Evolutionary conservation across 2,888 invertebrate genomes (phyloP).

Genomic region (Dicycla oo): DNA sequence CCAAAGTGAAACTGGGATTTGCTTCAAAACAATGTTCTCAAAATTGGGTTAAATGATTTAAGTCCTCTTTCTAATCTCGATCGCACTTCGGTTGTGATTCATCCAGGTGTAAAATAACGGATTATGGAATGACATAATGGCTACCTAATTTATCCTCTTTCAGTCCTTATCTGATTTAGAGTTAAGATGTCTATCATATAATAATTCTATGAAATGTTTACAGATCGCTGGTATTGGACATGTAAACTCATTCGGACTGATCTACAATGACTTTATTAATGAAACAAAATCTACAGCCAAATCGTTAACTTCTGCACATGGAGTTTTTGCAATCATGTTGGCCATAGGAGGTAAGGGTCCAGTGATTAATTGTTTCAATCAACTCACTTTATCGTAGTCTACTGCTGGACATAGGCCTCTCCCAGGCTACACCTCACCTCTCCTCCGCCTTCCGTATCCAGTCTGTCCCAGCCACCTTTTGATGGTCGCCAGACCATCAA

Average conservation of each 20-base stretch:
- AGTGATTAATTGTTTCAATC: background rate
- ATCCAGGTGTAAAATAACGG: conserved; percentile 49
- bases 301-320: conserved; percentile 85
- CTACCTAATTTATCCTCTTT: conserved; percentile 29
- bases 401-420: too few relatives aligned
- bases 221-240: conserved; percentile 91
- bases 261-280: conserved; percentile 85
- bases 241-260: conserved; percentile 91
- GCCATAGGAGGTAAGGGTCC: conserved; percentile 84
- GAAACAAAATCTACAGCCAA: conserved; percentile 83
- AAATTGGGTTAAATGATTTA: conserved; percentile 36
- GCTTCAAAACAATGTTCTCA: conserved; percentile 8
- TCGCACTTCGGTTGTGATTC: conserved; percentile 34
- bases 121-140: conserved; percentile 32
- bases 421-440: too few relatives aligned
- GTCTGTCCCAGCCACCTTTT: too few relatives aligned
- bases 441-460: too few relatives aligned
- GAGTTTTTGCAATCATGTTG: conserved; percentile 85
- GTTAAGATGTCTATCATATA: background rate
- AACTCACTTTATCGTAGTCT: too few relatives aligned
- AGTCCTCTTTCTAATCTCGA: conserved; percentile 28
- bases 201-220: conserved; percentile 57
- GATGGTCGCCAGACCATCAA: too few relatives aligned
- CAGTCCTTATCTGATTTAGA: background rate
- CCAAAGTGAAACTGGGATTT: background rate